phyloP scores from a whole-genome alignment of 2,888 invertebrate genomes.

The Andrena marginata region DNA sequence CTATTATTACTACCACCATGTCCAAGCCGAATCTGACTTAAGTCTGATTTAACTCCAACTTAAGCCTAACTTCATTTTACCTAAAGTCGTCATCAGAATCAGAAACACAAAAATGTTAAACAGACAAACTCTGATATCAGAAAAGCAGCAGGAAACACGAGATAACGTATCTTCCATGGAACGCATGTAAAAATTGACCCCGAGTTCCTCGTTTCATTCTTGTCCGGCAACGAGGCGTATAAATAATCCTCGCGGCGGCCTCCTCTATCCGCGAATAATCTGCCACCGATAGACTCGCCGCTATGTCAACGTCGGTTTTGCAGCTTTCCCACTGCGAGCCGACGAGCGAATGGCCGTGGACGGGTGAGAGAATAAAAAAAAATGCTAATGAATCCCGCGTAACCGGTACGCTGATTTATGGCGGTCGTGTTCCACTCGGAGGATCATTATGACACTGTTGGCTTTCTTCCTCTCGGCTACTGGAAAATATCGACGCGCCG shows the following conservation, averaged over 20 bases:
- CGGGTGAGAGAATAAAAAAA: conserved; percentile 3
- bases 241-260: conserved; percentile 56
- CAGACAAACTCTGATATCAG: background rate
- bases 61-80: no score
- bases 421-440: conserved; percentile 68
- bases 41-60: no score
- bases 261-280: conserved; percentile 53
- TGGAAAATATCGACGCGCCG: conserved; percentile 49
- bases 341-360: background rate
- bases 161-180: conserved; percentile 1
- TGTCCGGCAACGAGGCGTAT: conserved; percentile 20
- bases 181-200: conserved; percentile 60
- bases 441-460: conserved; percentile 71
- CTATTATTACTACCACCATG: no score
- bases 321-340: conserved; percentile 61
- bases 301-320: conserved; percentile 61
- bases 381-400: conserved; percentile 70
- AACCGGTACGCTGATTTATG: conserved; percentile 70
- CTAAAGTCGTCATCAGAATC: no score
- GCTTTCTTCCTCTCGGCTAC: conserved; percentile 47
- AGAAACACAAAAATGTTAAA: background rate
- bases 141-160: background rate
- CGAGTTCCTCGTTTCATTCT: conserved; percentile 49
- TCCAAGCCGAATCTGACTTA: no score
- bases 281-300: conserved; percentile 57